Evolutionary conservation across 2,797 vertebrate genomes (phyloP), one percentile per base, ranked within the genome.

Genomic region (Trachurus trachurus): DNA sequence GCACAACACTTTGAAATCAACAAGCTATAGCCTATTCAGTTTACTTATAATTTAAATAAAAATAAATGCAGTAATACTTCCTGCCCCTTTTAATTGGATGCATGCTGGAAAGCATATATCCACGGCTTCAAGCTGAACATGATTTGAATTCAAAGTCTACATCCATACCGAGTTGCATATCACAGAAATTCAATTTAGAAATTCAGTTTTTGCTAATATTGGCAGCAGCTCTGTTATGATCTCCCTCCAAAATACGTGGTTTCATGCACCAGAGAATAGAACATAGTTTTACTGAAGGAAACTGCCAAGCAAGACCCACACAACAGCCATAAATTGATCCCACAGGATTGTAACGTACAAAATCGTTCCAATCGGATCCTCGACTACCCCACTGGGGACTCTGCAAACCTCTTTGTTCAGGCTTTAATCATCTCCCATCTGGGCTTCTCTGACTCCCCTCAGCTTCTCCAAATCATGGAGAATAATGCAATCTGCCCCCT

Each of bases 401-500:
- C 64, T 52, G 49, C 21, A 45, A 65, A 77, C 69, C 83, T 60
- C 64, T 74, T 66, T 85, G 73, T 84, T 87, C 74, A 58, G 45
- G 69, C 62, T 71, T 85, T 90, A 80, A 85, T 90, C 78, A 70
- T 77, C 59, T 88, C 74, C 87, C 82, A 85, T 87, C 81, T 81
- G 86, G 71, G 47, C 29, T 56, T 69, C 22, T 74, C 57, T 19
- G 66, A 45, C 53, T 80, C 77, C 72, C 67, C 58, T 29, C 21
- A 74, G 65, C 29, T 37, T 37, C 42, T 82, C 64, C 59, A 71
- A 81, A 64, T 72, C 60, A 80, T 39, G 1, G 29, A 74, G 66
- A 79, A 80, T 50, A 63, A 22, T 81, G 42, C 50, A 59, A 34
- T 61, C 65, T 76, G 47, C 64, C 78, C 80, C 66, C 11, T 83